A percentile compares a stretch with the other conserved stretches of the same genome.
Conservation (phyloP, 2,113 vertebrate species). For the Coreoperca whiteheadi region DNA sequence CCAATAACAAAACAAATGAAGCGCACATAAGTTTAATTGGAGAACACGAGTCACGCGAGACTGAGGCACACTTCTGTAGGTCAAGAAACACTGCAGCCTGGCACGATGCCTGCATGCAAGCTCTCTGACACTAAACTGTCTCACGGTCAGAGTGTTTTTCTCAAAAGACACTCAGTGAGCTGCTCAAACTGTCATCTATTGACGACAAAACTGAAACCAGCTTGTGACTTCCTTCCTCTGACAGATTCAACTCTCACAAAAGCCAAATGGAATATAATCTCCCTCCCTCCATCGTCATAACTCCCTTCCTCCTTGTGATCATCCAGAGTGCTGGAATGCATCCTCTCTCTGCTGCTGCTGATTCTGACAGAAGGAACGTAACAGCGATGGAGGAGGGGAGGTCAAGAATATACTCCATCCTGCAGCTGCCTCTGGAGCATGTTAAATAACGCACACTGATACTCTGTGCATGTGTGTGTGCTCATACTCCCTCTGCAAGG, state of each 20-base stretch:
- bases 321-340: slow-evolving; percentile 36
- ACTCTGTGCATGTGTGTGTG: slow-evolving; percentile 1
- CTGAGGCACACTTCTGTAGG: neutral
- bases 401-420: slow-evolving; percentile 55
- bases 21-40: neutral
- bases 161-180: neutral
- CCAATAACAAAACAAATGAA: too few relatives aligned
- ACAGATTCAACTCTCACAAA: slow-evolving; percentile 36
- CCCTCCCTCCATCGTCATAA: slow-evolving; percentile 37
- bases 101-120: slow-evolving; percentile 2
- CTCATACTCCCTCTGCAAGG: neutral
- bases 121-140: slow-evolving; percentile 7
- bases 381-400: slow-evolving; percentile 53
- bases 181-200: slow-evolving; percentile 5
- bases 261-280: slow-evolving; percentile 42
- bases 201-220: slow-evolving; percentile 37
- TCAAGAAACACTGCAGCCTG: neutral
- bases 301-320: slow-evolving; percentile 23
- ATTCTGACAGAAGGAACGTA: slow-evolving; percentile 61
- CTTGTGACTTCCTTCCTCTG: slow-evolving; percentile 42
- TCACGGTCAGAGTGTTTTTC: slow-evolving; percentile 8
- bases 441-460: slow-evolving; percentile 38
- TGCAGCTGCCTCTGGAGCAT: slow-evolving; percentile 54
- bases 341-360: slow-evolving; percentile 33
- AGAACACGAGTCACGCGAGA: neutral